Evolutionary conservation across 2,797 vertebrate genomes (phyloP), one percentile per base, ranked within the genome.

Genomic region (Danio tinwini): DNA sequence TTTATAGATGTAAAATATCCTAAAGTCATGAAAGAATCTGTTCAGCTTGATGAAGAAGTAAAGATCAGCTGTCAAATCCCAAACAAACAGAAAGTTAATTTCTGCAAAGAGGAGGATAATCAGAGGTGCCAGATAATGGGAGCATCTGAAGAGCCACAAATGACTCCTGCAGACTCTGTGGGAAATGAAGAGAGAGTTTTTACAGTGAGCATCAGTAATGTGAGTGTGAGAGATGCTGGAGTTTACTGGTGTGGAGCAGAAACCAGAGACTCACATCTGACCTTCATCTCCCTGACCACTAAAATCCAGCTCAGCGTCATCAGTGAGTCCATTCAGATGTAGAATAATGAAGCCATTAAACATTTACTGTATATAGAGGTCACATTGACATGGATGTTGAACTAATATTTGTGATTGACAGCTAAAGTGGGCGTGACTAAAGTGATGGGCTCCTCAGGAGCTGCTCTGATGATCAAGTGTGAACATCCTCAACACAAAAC

Each of bases 221-320:
- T n/a, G n/a, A 29, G 3, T 29, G 50, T 71, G 39, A 50, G 80
- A 45, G 80, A 82, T 72, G 74, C 74, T 58, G 80, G 80, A 64
- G 59, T 76, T 19, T 82, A 82, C 80, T 82, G 80, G 80, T 82
- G 80, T 77, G 74, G 67, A 71, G 50, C 17, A 37, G 49, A 81
- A 44, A 76, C 67, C 75, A 78, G n/a, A 50, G 12, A 59, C 7
- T 53, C 21, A 19, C 0, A 44, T 44, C 5, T 62, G 6, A 71
- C 19, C 19, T 80, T 65, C 50, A 40, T 69, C 7, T 64, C 81
- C 29, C 61, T 72, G 61, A 73, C 9, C 69, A 67, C 74, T 29
- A 52, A 73, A 59, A 59, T 82, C 14, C 78, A 74, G 21, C 42
- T 80, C 78, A 19, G 17, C 14, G 0, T 80, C 17, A 19, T 7